Evolutionary conservation across 2,888 invertebrate species (phyloP).

Genomic region (Ectropis crepuscularia): DNA sequence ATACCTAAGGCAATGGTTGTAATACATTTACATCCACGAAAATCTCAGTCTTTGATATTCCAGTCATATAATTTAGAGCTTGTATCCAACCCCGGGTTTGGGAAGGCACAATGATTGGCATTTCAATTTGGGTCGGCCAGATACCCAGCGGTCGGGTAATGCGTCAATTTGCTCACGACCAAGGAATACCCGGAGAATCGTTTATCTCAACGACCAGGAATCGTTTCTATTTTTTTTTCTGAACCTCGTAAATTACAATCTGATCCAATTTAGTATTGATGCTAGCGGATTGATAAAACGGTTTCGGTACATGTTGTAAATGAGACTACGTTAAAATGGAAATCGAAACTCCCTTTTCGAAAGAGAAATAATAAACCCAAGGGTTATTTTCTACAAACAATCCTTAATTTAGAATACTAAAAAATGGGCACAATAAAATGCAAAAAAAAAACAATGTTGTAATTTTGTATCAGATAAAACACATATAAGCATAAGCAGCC

Average conservation of each 20-base stretch:
- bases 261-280: slow-evolving; percentile 45
- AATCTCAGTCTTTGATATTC: slow-evolving; percentile 20
- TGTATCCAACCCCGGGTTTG: slow-evolving; percentile 29
- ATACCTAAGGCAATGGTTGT: background rate
- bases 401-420: too few species aligned
- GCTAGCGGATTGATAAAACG: slow-evolving; percentile 28
- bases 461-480: too few species aligned
- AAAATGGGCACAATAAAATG: too few species aligned
- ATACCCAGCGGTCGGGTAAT: slow-evolving; percentile 54
- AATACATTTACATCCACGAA: background rate
- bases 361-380: background rate
- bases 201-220: slow-evolving; percentile 45
- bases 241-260: slow-evolving; percentile 48
- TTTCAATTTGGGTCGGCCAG: slow-evolving; percentile 65
- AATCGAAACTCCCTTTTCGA: background rate
- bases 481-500: too few species aligned
- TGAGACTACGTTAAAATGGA: background rate
- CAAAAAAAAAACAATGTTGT: too few species aligned
- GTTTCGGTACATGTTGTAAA: background rate
- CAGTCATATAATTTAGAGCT: slow-evolving; percentile 26
- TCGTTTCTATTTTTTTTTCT: slow-evolving; percentile 47
- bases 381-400: too few species aligned
- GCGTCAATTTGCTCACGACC: slow-evolving; percentile 56
- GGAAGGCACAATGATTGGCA: slow-evolving; percentile 64
- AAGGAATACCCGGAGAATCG: slow-evolving; percentile 43